Conservation (phyloP, 2,797 vertebrate genomes). For the Odontamblyopus lacepedii region DNA sequence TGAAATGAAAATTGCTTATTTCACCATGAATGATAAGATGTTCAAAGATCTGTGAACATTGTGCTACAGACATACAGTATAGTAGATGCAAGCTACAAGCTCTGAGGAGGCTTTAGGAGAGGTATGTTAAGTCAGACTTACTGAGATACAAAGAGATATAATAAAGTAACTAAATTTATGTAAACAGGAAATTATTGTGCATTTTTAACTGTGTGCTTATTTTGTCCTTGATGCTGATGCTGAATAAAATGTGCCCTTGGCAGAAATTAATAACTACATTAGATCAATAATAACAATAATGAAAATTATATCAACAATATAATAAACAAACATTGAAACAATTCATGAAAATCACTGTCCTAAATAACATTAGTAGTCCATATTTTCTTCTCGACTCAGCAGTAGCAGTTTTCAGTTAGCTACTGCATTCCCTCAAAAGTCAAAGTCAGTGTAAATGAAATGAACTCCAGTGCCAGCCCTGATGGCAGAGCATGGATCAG, state of each 20-base stretch:
- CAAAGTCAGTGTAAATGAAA: conserved; percentile 47
- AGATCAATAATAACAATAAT: conserved; percentile 75
- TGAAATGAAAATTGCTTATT: conserved; percentile 24
- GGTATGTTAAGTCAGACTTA: conserved; percentile 53
- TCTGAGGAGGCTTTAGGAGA: conserved; percentile 50
- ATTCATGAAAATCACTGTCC: conserved; percentile 71
- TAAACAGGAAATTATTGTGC: conserved; percentile 82
- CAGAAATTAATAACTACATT: conserved; percentile 78
- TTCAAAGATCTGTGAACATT: conserved; percentile 16
- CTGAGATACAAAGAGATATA: conserved; percentile 45
- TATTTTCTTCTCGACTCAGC: conserved; percentile 52
- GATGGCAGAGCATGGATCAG: conserved; percentile 38
- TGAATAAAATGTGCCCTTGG: conserved; percentile 79
- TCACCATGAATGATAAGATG: conserved; percentile 1
- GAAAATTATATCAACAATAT: conserved; percentile 78
- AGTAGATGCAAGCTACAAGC: conserved; percentile 43
- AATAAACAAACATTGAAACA: conserved; percentile 74
- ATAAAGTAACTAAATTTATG: conserved; percentile 71
- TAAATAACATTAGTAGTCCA: conserved; percentile 67
- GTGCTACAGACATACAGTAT: conserved; percentile 33
- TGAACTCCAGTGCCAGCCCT: conserved; percentile 37
- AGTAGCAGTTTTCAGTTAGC: conserved; percentile 54
- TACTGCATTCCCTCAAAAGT: conserved; percentile 44
- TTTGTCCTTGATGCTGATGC: conserved; percentile 67
- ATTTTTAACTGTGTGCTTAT: conserved; percentile 80